These are phyloP conservation scores for Notarius quadriscutis DNA, from an alignment of 2,113 vertebrate genomes.

Conservation along the genomic window DNA sequence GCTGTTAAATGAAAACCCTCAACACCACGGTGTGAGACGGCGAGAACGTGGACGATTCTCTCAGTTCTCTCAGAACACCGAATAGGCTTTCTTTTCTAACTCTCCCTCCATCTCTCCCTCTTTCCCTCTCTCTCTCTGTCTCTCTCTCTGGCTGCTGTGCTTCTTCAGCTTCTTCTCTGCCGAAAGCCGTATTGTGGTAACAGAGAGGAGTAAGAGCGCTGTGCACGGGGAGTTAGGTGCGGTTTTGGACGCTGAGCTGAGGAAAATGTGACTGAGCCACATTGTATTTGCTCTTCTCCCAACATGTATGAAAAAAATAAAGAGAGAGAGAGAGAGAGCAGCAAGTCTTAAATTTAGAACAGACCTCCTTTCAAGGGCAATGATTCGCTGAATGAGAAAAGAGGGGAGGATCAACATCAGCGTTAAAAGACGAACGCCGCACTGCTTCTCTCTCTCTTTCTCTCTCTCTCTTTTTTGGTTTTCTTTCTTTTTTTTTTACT, in stretches of 20 bases:
- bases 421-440: constrained; percentile 65
- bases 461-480: neutral
- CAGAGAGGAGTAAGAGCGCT: constrained; percentile 71
- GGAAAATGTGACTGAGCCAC: constrained; percentile 74
- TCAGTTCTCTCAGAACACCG: neutral
- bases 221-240: constrained; percentile 69
- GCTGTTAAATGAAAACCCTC: neutral
- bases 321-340: constrained; percentile 48
- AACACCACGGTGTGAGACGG: no score
- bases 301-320: constrained; percentile 61
- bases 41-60: neutral
- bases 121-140: constrained; percentile 54
- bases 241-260: constrained; percentile 72
- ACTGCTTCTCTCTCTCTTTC: constrained; percentile 24
- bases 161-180: constrained; percentile 70
- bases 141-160: constrained; percentile 51
- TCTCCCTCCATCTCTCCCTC: constrained; percentile 47
- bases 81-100: constrained; percentile 14
- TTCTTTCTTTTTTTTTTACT: neutral
- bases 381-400: constrained; percentile 72
- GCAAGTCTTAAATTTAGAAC: constrained; percentile 74
- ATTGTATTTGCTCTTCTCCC: constrained; percentile 68
- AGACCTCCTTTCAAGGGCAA: constrained; percentile 77
- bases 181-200: constrained; percentile 72
- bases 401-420: constrained; percentile 71